These are phyloP conservation scores for Gyps fulvus DNA, from an alignment of 2,113 vertebrate genomes.

Conservation along the genomic window DNA sequence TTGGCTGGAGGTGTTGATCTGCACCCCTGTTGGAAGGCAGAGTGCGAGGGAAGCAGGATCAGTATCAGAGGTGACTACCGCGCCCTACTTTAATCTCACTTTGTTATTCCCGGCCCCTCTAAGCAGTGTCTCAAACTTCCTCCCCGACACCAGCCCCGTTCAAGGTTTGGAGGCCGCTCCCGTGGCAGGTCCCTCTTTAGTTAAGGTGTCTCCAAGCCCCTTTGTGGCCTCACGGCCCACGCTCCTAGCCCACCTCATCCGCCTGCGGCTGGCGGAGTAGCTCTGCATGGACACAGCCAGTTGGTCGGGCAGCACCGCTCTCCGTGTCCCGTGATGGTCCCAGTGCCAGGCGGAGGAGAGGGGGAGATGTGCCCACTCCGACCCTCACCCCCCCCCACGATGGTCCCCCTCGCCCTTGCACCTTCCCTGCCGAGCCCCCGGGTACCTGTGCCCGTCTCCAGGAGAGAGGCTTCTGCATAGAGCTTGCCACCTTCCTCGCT, in stretches of 20 bases:
- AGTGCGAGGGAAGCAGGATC: not conserved
- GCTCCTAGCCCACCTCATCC: not conserved
- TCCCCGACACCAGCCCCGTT: not conserved
- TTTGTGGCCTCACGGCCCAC: not conserved
- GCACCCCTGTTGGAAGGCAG: constrained; percentile 39
- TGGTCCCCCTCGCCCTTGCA: not conserved
- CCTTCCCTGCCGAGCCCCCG: not conserved
- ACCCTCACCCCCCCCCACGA: not conserved
- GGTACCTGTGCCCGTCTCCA: constrained; percentile 65
- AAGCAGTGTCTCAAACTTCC: not conserved
- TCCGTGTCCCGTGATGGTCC: not conserved
- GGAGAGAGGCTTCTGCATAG: constrained; percentile 33
- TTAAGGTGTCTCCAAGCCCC: not conserved
- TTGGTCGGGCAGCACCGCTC: not conserved
- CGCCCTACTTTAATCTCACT: not conserved
- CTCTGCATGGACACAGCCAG: not conserved
- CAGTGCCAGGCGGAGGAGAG: not conserved
- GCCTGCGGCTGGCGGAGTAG: not conserved
- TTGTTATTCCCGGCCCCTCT: not conserved
- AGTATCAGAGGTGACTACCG: not conserved
- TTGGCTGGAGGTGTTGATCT: constrained; percentile 32
- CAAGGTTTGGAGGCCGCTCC: not conserved
- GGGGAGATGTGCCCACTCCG: not conserved
- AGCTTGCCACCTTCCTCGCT: not conserved
- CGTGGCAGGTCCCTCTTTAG: not conserved